Evolutionary conservation across 2,888 invertebrate species (phyloP).

Genomic region (Bembecia ichneumoniformis): DNA sequence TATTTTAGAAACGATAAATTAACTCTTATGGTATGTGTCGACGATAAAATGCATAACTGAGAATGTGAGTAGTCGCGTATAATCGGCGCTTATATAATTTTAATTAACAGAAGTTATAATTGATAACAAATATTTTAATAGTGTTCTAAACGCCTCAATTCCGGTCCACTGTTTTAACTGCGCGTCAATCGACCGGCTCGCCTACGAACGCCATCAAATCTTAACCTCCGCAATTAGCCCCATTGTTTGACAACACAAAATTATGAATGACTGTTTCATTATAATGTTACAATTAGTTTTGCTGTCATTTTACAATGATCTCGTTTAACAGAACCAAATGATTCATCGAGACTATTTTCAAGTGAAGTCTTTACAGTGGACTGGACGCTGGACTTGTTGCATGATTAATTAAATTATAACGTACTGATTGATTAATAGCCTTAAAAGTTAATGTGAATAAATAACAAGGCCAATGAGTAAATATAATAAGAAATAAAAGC

Average conservation of each 20-base stretch:
- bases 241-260: slow-evolving; percentile 43
- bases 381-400: slow-evolving; percentile 5
- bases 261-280: slow-evolving; percentile 37
- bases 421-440: background rate
- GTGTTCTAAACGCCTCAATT: slow-evolving; percentile 12
- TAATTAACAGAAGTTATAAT: background rate
- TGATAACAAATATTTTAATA: slow-evolving; percentile 1
- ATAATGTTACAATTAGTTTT: slow-evolving; percentile 3
- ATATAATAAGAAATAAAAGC: slow-evolving; percentile 2
- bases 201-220: slow-evolving; percentile 16
- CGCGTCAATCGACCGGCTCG: slow-evolving; percentile 6
- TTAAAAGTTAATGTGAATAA: slow-evolving; percentile 2
- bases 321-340: background rate
- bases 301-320: slow-evolving; percentile 7
- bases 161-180: slow-evolving; percentile 10
- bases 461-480: slow-evolving; percentile 7
- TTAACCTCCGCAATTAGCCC: slow-evolving; percentile 38
- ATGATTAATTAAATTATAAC: slow-evolving; percentile 10
- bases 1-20: no score
- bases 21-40: no score
- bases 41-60: no score
- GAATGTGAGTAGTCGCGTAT: no score
- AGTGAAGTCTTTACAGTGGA: slow-evolving; percentile 1
- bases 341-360: background rate
- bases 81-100: background rate